These are phyloP conservation scores for Rhadina sibilatrix DNA, from an alignment of 2,113 vertebrate species.

Conservation along the genomic window DNA sequence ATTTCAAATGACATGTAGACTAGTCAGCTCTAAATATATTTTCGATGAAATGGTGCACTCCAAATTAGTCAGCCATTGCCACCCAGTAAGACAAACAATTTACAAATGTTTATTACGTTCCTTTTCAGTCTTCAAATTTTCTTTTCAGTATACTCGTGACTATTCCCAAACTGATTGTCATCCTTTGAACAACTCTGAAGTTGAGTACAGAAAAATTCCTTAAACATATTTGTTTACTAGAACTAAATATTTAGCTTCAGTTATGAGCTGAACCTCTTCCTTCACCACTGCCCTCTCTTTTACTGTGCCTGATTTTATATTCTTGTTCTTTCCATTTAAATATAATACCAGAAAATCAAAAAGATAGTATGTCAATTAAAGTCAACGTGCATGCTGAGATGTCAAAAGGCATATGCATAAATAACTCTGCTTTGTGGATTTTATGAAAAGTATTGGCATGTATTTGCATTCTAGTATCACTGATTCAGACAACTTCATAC, in stretches of 20 bases:
- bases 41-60: not conserved
- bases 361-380: not conserved
- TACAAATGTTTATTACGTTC: not conserved
- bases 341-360: constrained; percentile 26
- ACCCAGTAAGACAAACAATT: not conserved
- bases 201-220: not conserved
- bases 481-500: constrained; percentile 43
- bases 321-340: not conserved
- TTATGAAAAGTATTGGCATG: constrained; percentile 23
- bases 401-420: constrained; percentile 31
- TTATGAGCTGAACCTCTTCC: not conserved
- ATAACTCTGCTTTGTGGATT: constrained; percentile 6
- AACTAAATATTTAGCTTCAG: not conserved
- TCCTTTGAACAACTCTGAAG: not conserved
- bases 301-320: not conserved
- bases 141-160: not conserved
- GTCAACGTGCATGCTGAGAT: not conserved
- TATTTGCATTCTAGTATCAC: constrained; percentile 19
- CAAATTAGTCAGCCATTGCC: not conserved
- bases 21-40: not conserved
- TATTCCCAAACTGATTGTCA: not conserved
- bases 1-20: not conserved
- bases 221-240: not conserved
- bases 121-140: not conserved
- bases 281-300: not conserved